These are phyloP conservation scores for Dicentrarchus labrax DNA, from an alignment of 2,113 vertebrate species.

Conservation along the genomic window DNA sequence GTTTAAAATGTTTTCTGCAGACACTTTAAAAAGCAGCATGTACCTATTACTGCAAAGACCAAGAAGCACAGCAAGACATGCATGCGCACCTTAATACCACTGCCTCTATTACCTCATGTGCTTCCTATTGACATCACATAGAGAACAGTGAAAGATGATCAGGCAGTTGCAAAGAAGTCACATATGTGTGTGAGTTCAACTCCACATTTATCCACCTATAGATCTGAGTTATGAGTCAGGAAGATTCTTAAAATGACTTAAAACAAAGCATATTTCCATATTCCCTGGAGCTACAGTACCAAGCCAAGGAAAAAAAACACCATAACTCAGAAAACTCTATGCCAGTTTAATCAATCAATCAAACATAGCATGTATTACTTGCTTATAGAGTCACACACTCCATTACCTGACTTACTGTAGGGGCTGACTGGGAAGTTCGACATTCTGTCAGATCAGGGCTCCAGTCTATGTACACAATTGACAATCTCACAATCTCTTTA, in stretches of 20 bases:
- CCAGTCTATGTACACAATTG: conserved; percentile 46
- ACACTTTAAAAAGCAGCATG: conserved; percentile 5
- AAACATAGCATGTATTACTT: conserved; percentile 24
- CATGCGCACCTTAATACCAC: conserved; percentile 2
- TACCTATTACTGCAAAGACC: conserved; percentile 4
- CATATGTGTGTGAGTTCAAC: conserved; percentile 58
- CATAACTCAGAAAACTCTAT: conserved; percentile 4
- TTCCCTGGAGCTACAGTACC: conserved; percentile 3
- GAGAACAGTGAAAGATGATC: conserved; percentile 63
- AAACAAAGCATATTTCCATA: conserved; percentile 61
- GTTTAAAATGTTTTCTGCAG: not conserved
- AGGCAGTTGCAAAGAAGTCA: conserved; percentile 53
- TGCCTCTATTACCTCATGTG: conserved; percentile 23
- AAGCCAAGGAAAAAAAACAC: not conserved
- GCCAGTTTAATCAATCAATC: conserved; percentile 41
- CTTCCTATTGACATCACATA: conserved; percentile 63
- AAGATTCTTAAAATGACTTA: conserved; percentile 56
- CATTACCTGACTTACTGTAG: conserved; percentile 48
- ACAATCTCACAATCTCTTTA: conserved; percentile 63
- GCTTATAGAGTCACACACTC: conserved; percentile 37
- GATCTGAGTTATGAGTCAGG: conserved; percentile 73
- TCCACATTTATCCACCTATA: conserved; percentile 73
- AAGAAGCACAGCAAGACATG: not conserved
- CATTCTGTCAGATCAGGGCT: conserved; percentile 61
- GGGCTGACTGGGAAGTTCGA: conserved; percentile 52